Base-by-base conservation (phyloP, 2,797 vertebrate species). In the Pangasius macronema region DNA sequence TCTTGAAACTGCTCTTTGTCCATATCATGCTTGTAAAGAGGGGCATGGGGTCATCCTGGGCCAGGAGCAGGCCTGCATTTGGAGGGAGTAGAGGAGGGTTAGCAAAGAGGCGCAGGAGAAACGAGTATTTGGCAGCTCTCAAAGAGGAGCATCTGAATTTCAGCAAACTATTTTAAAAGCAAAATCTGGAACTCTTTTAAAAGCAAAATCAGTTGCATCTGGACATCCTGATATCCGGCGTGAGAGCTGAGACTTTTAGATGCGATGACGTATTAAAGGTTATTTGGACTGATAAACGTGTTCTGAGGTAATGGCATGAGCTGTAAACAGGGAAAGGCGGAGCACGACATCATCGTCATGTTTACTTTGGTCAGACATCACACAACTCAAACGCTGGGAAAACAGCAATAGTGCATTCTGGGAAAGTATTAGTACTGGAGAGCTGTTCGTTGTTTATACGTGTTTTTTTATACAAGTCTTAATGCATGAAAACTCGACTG, bases 281-380 rank as follows among this genome's bases (percentile, higher is more conserved):
- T 86, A 53, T 84, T 90, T 82, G 85, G 59, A 76, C 77, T 57
- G 42, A 87, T 85, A 80, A 85, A 86, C 53, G 49, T 53, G 75
- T 87, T 59, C 84, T 87, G 90, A 87, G 87, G 86, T 91, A 88
- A 90, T 88, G 84, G 85, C 76, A 49, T 14, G 77, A 87, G 89
- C 86, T 88, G 89, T 91, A 91, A 90, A 90, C 87, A 90, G 85
- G 86, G 82, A 85, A 85, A 84, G 89, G 84, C 83, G 84, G 86
- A 88, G 76, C 84, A 83, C 49, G 46, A 86, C 61, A 77, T 89
- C n/a, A 36, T 49, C 68, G 42, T n/a, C 36, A 16, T 90, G 91
- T 91, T 90, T 91, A 91, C 87, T 67, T 85, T 90, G 87, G 86
- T 87, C 75, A 49, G 85, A 89, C 85, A 88, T 86, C 86, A 86